These are phyloP conservation scores for Lycia hirtaria DNA, from an alignment of 2,888 invertebrate genomes.

Conservation along the genomic window DNA sequence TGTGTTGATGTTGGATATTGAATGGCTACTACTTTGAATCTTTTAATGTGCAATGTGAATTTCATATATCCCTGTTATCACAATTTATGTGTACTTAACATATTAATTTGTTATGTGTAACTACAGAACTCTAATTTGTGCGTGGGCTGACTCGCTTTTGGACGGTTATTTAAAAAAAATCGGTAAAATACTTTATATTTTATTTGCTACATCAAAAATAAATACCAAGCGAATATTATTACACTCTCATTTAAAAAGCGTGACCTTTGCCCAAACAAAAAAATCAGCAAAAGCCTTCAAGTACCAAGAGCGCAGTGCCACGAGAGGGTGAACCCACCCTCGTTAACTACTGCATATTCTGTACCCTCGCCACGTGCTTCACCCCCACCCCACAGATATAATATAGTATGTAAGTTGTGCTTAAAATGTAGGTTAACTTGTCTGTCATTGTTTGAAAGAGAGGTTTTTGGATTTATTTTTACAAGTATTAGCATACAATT, in stretches of 20 bases:
- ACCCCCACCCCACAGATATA: slow-evolving; percentile 46
- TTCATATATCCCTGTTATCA: too few relatives aligned
- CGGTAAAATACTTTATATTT: too few relatives aligned
- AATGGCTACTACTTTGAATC: too few relatives aligned
- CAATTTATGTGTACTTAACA: too few relatives aligned
- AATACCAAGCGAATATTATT: too few relatives aligned
- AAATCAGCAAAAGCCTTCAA: slow-evolving; percentile 21
- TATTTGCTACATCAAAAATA: not conserved
- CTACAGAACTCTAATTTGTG: too few relatives aligned
- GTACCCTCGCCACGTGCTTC: slow-evolving; percentile 68
- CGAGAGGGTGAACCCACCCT: slow-evolving; percentile 51
- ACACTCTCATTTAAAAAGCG: not conserved
- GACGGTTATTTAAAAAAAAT: too few relatives aligned
- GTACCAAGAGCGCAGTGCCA: slow-evolving; percentile 59
- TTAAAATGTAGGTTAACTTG: slow-evolving; percentile 69
- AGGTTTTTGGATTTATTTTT: not conserved
- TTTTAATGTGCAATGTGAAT: too few relatives aligned
- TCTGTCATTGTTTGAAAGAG: slow-evolving; percentile 44
- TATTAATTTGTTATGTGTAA: too few relatives aligned
- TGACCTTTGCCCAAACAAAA: slow-evolving; percentile 22
- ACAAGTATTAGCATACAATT: not conserved
- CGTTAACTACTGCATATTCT: slow-evolving; percentile 11
- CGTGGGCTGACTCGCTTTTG: too few relatives aligned
- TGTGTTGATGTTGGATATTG: too few relatives aligned
- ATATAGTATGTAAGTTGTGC: slow-evolving; percentile 50